Evolutionary conservation across 2,113 vertebrate species (phyloP).

Genomic region (Phyllostomus discolor): DNA sequence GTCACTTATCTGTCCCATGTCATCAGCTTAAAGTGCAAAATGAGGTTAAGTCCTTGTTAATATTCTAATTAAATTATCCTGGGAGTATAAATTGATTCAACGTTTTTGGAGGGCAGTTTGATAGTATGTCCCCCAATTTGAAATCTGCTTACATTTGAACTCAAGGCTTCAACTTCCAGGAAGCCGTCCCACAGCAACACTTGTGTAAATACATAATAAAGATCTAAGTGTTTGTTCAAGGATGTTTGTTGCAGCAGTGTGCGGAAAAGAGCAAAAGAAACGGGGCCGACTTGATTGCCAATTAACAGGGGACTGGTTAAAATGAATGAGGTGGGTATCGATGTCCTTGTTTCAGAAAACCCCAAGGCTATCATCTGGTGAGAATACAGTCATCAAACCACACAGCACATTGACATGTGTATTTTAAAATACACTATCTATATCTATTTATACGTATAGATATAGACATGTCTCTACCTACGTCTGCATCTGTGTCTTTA

Average conservation of each 20-base stretch:
- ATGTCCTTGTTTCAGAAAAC: not conserved
- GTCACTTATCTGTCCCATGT: not conserved
- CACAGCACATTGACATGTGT: not conserved
- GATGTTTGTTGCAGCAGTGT: not conserved
- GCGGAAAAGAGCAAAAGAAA: not conserved
- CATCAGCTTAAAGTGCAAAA: not conserved
- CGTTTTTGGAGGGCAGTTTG: not conserved
- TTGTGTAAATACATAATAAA: not conserved
- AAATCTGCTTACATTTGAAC: not conserved
- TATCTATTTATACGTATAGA: not conserved
- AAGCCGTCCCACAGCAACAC: not conserved
- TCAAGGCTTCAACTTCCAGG: not conserved
- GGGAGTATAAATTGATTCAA: not conserved
- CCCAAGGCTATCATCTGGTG: not conserved
- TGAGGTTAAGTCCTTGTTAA: not conserved
- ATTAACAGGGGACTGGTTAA: not conserved
- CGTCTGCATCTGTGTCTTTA: not conserved
- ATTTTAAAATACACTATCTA: not conserved
- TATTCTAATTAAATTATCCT: constrained; percentile 37
- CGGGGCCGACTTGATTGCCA: rapidly evolving
- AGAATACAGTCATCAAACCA: not conserved
- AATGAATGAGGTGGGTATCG: not conserved
- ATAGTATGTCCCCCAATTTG: not conserved
- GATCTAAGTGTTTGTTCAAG: not conserved
- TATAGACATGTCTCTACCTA: not conserved